A percentile compares a stretch with the other conserved stretches of the same genome.
phyloP scores from a whole-genome alignment of 2,797 vertebrate species.

The Phaenicophaeus curvirostris region DNA sequence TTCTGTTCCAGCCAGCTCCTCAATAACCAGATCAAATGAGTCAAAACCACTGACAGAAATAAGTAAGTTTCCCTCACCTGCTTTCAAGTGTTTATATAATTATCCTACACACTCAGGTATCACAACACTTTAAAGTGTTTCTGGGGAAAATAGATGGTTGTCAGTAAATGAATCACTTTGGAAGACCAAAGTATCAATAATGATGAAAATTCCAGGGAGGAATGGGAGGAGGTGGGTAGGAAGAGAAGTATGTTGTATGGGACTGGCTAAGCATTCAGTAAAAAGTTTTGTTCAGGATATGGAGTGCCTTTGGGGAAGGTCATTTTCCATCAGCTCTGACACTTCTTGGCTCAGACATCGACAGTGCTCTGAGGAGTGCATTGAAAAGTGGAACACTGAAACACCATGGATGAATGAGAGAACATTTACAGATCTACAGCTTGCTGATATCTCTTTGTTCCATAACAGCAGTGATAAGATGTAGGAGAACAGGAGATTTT shows the following conservation, averaged over 20 bases:
- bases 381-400: slow-evolving; percentile 46
- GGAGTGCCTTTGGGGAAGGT: slow-evolving; percentile 53
- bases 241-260: background rate
- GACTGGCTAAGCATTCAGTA: background rate
- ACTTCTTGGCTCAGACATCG: slow-evolving; percentile 4
- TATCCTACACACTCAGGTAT: background rate
- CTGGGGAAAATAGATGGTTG: background rate
- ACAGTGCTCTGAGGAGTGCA: slow-evolving; percentile 11
- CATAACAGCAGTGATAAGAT: slow-evolving; percentile 60
- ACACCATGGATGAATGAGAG: slow-evolving; percentile 40
- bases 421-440: slow-evolving; percentile 42
- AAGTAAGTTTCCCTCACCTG: background rate
- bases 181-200: background rate
- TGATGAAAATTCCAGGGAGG: background rate
- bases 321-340: slow-evolving; percentile 25
- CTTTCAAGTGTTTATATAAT: background rate
- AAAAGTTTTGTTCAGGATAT: background rate
- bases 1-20: background rate
- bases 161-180: background rate
- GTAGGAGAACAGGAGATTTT: slow-evolving; percentile 64
- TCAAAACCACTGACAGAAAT: background rate
- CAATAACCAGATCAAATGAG: background rate
- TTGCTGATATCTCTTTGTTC: slow-evolving; percentile 66
- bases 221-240: background rate
- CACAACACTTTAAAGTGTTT: background rate